Evolutionary conservation across 1,140 invertebrate species (phyloP).

Genomic region (Drosophila baimaii): DNA sequence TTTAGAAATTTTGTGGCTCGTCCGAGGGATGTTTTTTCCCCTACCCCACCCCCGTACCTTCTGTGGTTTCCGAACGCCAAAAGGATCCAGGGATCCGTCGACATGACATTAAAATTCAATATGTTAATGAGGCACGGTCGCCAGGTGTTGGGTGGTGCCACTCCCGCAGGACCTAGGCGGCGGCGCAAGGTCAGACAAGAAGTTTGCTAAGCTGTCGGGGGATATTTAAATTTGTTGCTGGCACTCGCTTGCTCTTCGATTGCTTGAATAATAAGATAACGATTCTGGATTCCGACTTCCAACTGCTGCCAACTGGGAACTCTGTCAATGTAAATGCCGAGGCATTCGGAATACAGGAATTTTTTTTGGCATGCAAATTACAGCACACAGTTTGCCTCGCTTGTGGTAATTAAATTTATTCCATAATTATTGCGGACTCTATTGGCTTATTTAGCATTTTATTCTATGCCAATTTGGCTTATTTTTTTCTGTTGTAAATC

Average conservation of each 20-base stretch:
- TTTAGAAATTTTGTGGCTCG: slow-evolving; percentile 71
- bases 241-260: slow-evolving; percentile 33
- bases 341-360: background rate
- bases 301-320: background rate
- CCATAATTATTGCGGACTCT: slow-evolving; percentile 38
- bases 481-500: slow-evolving; percentile 37
- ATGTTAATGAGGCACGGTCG: slow-evolving; percentile 69
- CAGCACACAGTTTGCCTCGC: slow-evolving; percentile 10
- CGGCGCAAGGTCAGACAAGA: slow-evolving; percentile 53
- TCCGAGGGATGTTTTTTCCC: slow-evolving; percentile 57
- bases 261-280: slow-evolving; percentile 37
- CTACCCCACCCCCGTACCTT: slow-evolving; percentile 4
- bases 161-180: slow-evolving; percentile 1
- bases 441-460: slow-evolving; percentile 46
- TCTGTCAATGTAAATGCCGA: background rate
- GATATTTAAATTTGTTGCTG: slow-evolving; percentile 51
- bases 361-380: slow-evolving; percentile 17
- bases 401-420: slow-evolving; percentile 50
- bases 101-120: slow-evolving; percentile 78
- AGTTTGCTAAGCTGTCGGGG: slow-evolving; percentile 37
- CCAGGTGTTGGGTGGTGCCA: slow-evolving; percentile 51
- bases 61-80: slow-evolving; percentile 28
- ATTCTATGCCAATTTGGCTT: slow-evolving; percentile 6
- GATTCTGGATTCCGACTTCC: slow-evolving; percentile 8
- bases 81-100: slow-evolving; percentile 25